Evolutionary conservation across 2,888 invertebrate species (phyloP), one percentile per base, ranked within the genome.

Genomic region (Pheosia tremula): DNA sequence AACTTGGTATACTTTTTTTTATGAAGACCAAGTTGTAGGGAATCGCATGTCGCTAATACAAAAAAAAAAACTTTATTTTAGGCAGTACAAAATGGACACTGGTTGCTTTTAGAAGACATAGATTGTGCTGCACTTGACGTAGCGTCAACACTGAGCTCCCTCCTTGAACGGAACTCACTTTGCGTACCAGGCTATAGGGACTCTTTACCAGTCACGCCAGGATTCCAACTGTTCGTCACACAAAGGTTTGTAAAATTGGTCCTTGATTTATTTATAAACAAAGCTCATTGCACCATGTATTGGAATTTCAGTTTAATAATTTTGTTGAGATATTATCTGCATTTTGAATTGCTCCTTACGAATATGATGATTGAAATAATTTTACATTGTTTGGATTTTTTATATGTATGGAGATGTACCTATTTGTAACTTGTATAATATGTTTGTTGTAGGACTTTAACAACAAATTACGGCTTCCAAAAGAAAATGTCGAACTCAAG

Each of bases 81-180:
- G 95, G 98, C 98, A 58, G 97, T 98, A 5, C 94, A 96, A 80
- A 95, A 96, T 78, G 98, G 98, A 0, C 95, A 97, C 79, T 99
- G 99, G 99, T 88, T 99, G 39, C 93, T 99, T 3, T 90, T 99
- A 66, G 99, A 99, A 93, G 99, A 99, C 84, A 96, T 99, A 57
- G 99, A 99, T 85, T 96, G 96, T 66, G 99, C 99, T 3, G 97
- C 98, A 2, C 95, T 97, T 81, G 99, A 99, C 86, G 98, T 99
- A 0, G 96, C 98, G 0, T 97, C 98, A 0, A 95, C 98, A 11
- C 87, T 99, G 10, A 96, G 97, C 69, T 97, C 97, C 56, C 94
- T 99, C 4, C 89, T 99, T 50, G 98, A 99, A 89, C 96, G 97
- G 60, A 95, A 96, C 64, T 95, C 95, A 36, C 93, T 99, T 2